phyloP scores from a whole-genome alignment of 2,797 vertebrate genomes.

The Emydoidea blandingii region DNA sequence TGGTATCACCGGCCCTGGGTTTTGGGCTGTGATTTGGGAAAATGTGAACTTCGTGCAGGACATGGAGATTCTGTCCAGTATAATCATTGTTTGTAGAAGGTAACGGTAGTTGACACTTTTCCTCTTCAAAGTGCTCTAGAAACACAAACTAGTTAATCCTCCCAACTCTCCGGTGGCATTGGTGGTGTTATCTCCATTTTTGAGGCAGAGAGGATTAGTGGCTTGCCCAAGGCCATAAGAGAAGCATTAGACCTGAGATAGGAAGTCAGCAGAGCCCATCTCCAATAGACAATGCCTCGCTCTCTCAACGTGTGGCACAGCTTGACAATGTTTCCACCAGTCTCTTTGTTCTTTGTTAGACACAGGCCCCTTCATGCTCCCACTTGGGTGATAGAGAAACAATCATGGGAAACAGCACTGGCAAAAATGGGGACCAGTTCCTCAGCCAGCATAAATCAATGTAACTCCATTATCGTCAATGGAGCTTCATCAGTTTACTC shows the following conservation, averaged over 20 bases:
- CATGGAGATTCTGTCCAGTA: background rate
- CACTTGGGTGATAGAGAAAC: background rate
- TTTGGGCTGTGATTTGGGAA: conserved; percentile 19
- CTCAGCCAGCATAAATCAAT: background rate
- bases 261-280: background rate
- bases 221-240: background rate
- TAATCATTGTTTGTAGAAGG: background rate
- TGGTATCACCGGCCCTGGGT: background rate
- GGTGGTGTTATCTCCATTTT: background rate
- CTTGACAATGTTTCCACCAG: background rate
- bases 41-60: background rate
- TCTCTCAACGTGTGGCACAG: background rate
- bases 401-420: accelerated
- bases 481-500: background rate
- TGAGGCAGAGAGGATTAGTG: background rate
- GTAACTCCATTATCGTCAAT: background rate
- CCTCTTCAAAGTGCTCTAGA: background rate
- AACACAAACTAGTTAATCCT: background rate
- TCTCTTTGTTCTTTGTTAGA: background rate
- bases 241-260: background rate
- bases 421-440: background rate
- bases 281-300: accelerated
- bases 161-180: background rate
- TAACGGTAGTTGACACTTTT: background rate
- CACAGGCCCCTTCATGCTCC: background rate